Evolutionary conservation across 2,797 vertebrate species (phyloP).

Genomic region (Chelon auratus): DNA sequence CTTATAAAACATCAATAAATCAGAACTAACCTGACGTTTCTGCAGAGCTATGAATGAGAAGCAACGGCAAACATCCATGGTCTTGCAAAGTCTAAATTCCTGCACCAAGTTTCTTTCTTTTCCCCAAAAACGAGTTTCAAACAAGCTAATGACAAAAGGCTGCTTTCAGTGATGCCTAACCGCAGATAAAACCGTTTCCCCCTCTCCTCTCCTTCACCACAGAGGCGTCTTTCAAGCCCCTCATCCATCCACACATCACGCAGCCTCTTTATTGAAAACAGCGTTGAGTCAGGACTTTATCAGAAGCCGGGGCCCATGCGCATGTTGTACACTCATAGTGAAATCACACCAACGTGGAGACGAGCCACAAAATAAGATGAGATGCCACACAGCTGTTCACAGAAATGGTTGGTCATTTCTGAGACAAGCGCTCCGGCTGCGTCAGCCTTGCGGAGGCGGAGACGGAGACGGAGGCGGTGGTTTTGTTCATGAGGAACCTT

Average conservation of each 20-base stretch:
- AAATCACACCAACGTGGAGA: constrained; percentile 44
- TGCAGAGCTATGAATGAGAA: constrained; percentile 28
- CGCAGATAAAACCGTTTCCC: not conserved
- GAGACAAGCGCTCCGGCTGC: constrained; percentile 22
- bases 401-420: constrained; percentile 41
- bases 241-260: constrained; percentile 27
- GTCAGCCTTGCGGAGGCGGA: constrained; percentile 21
- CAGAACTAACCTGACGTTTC: constrained; percentile 36
- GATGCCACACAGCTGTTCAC: constrained; percentile 32
- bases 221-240: constrained; percentile 42
- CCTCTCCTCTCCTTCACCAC: constrained; percentile 35
- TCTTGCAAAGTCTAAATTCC: not conserved
- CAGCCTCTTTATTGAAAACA: constrained; percentile 33
- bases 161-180: constrained; percentile 13
- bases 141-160: constrained; percentile 24
- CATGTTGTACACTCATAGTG: constrained; percentile 30
- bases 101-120: not conserved
- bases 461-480: not conserved
- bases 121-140: not conserved
- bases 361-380: not conserved
- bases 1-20: not conserved
- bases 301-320: constrained; percentile 52
- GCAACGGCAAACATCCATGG: constrained; percentile 49
- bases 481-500: constrained; percentile 60
- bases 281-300: constrained; percentile 41